Conservation (phyloP, 2,797 vertebrate genomes). For the Lutjanus argentimaculatus region DNA sequence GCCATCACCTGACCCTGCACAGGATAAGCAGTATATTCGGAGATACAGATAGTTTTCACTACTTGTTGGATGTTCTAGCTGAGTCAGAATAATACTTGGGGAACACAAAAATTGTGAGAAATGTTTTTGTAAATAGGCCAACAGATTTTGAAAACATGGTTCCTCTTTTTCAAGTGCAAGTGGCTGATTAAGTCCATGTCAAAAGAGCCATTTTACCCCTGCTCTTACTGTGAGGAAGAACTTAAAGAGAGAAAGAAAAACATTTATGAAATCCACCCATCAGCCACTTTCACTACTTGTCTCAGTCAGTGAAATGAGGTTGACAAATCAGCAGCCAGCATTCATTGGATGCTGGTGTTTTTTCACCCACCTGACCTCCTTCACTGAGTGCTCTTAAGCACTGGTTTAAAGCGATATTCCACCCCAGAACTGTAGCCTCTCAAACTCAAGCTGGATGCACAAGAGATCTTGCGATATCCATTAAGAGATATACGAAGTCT, state of each 20-base stretch:
- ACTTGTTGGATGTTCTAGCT: background rate
- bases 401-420: no score
- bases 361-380: slow-evolving; percentile 2
- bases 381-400: background rate
- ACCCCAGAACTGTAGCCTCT: no score
- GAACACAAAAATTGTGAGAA: no score
- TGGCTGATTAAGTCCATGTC: background rate
- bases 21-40: no score
- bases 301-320: slow-evolving; percentile 28
- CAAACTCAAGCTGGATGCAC: no score
- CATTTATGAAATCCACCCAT: background rate
- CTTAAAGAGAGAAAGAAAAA: background rate
- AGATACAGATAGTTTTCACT: background rate
- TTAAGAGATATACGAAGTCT: no score
- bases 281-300: slow-evolving; percentile 16
- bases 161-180: background rate
- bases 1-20: background rate
- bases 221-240: background rate
- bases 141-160: background rate
- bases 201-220: background rate
- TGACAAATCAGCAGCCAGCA: slow-evolving; percentile 26
- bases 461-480: no score
- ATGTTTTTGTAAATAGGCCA: background rate
- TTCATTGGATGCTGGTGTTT: slow-evolving; percentile 13
- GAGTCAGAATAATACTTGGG: background rate